These are phyloP conservation scores for Aspiorhynchus laticeps DNA, from an alignment of 2,113 vertebrate genomes.

Conservation along the genomic window DNA sequence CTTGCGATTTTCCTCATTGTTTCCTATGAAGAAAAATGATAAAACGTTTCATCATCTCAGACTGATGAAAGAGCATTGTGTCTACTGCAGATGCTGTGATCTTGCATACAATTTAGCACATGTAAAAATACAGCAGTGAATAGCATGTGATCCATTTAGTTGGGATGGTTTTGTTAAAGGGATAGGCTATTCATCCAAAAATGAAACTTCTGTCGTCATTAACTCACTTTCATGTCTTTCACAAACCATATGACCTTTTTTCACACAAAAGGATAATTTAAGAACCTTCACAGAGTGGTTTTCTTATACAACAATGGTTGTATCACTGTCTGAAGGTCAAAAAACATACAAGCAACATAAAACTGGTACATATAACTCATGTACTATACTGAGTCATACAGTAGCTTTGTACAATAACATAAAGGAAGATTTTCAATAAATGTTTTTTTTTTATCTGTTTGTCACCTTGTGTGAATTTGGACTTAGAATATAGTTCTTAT, in stretches of 20 bases:
- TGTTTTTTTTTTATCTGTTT: neutral
- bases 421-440: neutral
- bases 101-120: neutral
- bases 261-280: neutral
- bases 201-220: neutral
- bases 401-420: neutral
- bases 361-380: neutral
- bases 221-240: neutral
- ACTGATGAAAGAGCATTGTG: conserved; percentile 35
- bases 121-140: neutral
- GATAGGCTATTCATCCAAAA: neutral
- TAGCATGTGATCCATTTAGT: neutral
- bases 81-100: conserved; percentile 20
- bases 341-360: neutral
- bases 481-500: neutral
- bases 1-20: conserved; percentile 14
- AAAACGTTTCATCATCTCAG: conserved; percentile 41
- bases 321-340: neutral
- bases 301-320: neutral
- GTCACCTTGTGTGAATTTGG: neutral
- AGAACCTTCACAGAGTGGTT: neutral
- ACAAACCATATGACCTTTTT: neutral
- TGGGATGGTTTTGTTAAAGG: neutral
- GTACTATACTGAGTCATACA: neutral
- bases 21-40: conserved; percentile 41